Base-by-base conservation (phyloP, 1,140 invertebrate species). In the Brachystomella parvula region DNA sequence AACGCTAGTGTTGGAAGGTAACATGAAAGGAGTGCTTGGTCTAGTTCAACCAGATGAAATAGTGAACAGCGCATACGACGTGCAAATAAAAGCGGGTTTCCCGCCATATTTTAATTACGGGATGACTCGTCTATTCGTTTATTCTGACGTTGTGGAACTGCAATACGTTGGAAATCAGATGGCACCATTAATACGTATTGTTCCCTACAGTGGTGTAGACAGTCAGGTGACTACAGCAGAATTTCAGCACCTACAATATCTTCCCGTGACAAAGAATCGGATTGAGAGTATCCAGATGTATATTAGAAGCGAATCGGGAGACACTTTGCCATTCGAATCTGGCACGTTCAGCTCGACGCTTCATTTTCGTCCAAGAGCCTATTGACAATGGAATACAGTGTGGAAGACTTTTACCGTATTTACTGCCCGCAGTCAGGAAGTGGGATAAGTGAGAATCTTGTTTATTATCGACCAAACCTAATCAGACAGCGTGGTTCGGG, bases 161-260 rank as follows among this genome's bases (percentile, higher is more conserved):
- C 75, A 77, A 63, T 71, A 75, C 19, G 73, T 77, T 57, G 75
- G 76, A n/a, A 74, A 77, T 67, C 69, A 75, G 19, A 74, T 75
- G 59, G 71, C 71, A 26, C 68, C 73, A 31, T 63, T 77, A 32
- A 60, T 76, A 21, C 66, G 75, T 39, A 30, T 28, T 2, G 15
- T 19, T 15, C 19, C 32, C 2, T 39, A 64, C 33, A 24, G 30
- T 2, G 57, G 57, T 9, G 30, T 31, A 24, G 57, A 59, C 30
- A 32, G 24, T n/a, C 30, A 31, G 21, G 21, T 28, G 12, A 12
- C 30, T 17, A 39, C 59, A 35, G 17, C 24, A 29, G 29, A n/a
- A 17, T 65, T 65, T 60, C n/a, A 47, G 28, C 24, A 65, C 32
- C 24, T 28, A 15, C 64, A 65, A 28, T 65, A 65, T 39, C 24